Conservation (phyloP, 2,113 vertebrate species). For the Cyphomyrus plagiostoma region DNA sequence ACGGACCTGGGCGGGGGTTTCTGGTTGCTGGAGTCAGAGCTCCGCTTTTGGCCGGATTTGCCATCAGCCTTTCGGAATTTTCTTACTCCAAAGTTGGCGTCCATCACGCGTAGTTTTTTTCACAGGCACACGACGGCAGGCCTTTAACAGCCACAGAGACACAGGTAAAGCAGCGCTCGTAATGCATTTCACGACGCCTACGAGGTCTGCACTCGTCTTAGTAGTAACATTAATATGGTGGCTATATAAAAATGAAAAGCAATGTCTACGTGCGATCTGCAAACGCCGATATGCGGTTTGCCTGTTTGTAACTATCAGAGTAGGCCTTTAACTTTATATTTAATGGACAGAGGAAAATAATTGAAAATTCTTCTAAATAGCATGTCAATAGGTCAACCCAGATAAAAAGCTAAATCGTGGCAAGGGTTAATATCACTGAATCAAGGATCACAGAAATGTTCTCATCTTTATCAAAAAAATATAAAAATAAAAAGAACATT, state of each 20-base stretch:
- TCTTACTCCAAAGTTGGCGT: not conserved
- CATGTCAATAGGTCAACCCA: not conserved
- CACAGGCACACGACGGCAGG: not conserved
- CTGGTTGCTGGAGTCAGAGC: not conserved
- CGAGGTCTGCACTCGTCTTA: not conserved
- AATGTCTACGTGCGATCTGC: not conserved
- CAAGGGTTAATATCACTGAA: not conserved
- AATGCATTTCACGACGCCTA: not conserved
- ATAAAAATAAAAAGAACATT: not conserved
- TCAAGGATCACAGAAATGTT: not conserved
- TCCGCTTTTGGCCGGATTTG: not conserved
- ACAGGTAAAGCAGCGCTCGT: not conserved
- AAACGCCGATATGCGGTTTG: not conserved
- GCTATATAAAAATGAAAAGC: not conserved
- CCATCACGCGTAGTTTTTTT: not conserved
- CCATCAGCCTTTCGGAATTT: not conserved
- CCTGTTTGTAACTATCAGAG: not conserved
- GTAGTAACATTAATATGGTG: not conserved
- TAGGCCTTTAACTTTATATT: not conserved
- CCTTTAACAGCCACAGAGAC: not conserved
- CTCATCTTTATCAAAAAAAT: not conserved
- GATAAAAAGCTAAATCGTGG: not conserved
- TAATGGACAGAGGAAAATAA: not conserved
- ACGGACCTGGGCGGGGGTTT: conserved; percentile 16
- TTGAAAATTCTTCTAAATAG: not conserved